phyloP scores from a whole-genome alignment of 1,140 invertebrate species.

The Macrosteles quadrilineatus region DNA sequence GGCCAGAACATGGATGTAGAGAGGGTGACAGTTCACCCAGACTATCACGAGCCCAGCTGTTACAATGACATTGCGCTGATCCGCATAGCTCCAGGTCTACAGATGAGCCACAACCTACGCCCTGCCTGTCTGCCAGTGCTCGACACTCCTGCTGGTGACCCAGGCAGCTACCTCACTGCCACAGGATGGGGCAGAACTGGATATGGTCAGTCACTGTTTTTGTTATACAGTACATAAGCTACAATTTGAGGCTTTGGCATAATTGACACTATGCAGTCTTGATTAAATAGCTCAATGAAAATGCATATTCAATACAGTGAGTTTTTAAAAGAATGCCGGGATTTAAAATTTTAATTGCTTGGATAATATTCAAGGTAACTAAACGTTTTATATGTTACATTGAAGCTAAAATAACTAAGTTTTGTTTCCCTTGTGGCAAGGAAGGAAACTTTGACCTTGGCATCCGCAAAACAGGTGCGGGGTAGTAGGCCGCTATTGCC shows the following conservation, averaged over 20 bases:
- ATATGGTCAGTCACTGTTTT: constrained; percentile 45
- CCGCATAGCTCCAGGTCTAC: constrained; percentile 43
- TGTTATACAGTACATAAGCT: constrained; percentile 20
- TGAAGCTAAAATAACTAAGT: too few species aligned
- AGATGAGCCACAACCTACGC: constrained; percentile 43
- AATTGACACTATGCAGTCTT: background rate
- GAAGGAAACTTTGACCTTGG: too few species aligned
- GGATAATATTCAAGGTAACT: too few species aligned
- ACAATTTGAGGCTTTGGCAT: background rate
- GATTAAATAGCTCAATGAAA: background rate
- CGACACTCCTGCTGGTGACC: constrained; percentile 21
- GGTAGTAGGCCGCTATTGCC: too few species aligned
- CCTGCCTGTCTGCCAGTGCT: constrained; percentile 51
- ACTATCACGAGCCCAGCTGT: constrained; percentile 53
- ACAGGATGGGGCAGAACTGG: constrained; percentile 42
- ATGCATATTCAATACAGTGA: background rate
- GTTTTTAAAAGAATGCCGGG: too few species aligned
- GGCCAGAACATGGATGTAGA: constrained; percentile 29
- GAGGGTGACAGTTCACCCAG: constrained; percentile 50
- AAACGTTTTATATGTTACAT: too few species aligned
- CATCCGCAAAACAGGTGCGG: too few species aligned
- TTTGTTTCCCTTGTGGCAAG: too few species aligned
- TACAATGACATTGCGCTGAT: constrained; percentile 54
- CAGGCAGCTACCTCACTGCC: constrained; percentile 43
- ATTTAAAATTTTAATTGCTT: too few species aligned